phyloP scores from a whole-genome alignment of 2,888 invertebrate species.

The Cotesia congregata region DNA sequence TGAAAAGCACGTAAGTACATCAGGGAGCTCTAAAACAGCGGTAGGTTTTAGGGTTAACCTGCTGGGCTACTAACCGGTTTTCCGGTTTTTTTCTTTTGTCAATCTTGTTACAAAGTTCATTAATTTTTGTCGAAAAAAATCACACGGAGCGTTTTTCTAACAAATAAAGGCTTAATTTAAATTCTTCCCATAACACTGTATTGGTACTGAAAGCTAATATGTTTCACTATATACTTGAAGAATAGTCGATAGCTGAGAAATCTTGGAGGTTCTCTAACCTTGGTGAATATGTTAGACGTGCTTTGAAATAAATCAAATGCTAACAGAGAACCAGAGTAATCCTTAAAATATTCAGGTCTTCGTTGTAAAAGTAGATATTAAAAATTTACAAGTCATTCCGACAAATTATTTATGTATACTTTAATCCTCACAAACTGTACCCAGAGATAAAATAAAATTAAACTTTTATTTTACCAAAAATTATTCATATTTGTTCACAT shows the following conservation, averaged over 20 bases:
- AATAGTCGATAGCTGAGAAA: slow-evolving; percentile 2
- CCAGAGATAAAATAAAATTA: neutral
- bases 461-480: neutral
- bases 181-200: slow-evolving; percentile 14
- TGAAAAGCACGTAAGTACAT: too few species aligned
- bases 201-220: neutral
- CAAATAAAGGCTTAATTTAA: slow-evolving; percentile 21
- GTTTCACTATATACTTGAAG: neutral
- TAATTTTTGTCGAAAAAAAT: slow-evolving; percentile 19
- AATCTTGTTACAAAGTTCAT: neutral
- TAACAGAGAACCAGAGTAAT: neutral
- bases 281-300: slow-evolving; percentile 16
- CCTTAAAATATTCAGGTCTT: neutral
- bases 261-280: slow-evolving; percentile 12
- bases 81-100: neutral
- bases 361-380: neutral
- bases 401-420: neutral
- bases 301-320: slow-evolving; percentile 15
- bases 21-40: too few species aligned
- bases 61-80: too few species aligned
- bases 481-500: neutral
- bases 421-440: neutral
- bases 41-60: too few species aligned
- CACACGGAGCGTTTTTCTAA: slow-evolving; percentile 17
- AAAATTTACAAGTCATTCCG: neutral